Evolutionary conservation across 1,140 invertebrate species (phyloP), one percentile per base, ranked within the genome.

Genomic region (Mactra quadrangularis): DNA sequence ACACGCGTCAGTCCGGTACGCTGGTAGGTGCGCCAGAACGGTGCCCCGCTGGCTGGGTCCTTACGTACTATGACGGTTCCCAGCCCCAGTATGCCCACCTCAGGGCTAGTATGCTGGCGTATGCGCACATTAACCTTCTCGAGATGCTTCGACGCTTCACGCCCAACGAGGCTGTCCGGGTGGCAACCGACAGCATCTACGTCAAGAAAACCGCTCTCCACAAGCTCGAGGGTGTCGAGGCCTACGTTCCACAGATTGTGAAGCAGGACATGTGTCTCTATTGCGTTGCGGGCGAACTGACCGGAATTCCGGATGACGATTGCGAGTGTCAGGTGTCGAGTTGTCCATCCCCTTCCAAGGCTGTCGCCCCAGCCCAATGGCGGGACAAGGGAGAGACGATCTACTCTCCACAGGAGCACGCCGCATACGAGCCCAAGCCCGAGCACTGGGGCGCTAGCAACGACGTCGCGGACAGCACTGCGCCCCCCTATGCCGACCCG

Each of bases 111-210:
- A 85, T 81, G 70, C 19, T 82, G 57, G 68, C 83, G 11, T 85
- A 82, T 27, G 68, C 68, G 52, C 70, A 85, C 68, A 85, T 74
- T 50, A 85, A 85, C 52, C 83, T 70, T 38, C 52, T 53, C 35
- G 15, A 4, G 15, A 84, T 81, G 76, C 64, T 81, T 29, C n/a
- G 6, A n/a, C 7, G 76, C 11, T 79, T 84, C 47, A 25, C 19
- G 3, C 31, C 57, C 25, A 45, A 52, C 1, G 62, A 78, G 52
- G 75, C 50, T 19, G 78, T 82, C 55, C 9, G 68, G 29, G 82
- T 70, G 66, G 76, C 64, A 13, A 70, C 74, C n/a, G 62, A 79
- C 50, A 22, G n/a, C 9, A 4, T 71, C 62, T 84, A 79, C 50
- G 47, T 79, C n/a, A n/a, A 79, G 35, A 72, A 79, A 47, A 81